Evolutionary conservation across 2,113 vertebrate species (phyloP).

Genomic region (Ochotona curzoniae): DNA sequence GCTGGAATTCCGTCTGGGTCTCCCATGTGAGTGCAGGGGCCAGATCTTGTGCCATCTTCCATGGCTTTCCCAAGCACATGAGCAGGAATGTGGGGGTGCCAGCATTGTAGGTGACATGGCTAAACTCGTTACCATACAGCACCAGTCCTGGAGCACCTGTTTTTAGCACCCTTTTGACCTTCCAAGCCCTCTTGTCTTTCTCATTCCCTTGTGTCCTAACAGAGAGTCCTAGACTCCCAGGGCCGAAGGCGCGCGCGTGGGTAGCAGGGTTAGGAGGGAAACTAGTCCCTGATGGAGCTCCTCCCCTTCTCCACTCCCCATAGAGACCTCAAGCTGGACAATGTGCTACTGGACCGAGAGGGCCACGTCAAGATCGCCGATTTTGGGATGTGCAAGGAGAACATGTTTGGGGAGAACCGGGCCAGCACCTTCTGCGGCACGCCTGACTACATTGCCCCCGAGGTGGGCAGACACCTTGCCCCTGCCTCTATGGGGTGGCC

Average conservation of each 20-base stretch:
- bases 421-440: conserved; percentile 99
- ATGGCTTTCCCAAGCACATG: no score
- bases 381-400: conserved; percentile 99
- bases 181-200: background rate
- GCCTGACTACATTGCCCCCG: conserved; percentile 97
- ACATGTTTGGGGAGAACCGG: conserved; percentile 92
- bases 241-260: background rate
- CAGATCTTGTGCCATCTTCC: no score
- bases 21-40: no score
- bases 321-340: conserved; percentile 99
- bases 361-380: conserved; percentile 99
- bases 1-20: no score
- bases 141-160: background rate
- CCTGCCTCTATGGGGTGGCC: background rate
- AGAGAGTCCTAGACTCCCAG: background rate
- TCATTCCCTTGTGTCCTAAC: background rate
- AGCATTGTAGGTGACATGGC: no score
- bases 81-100: no score
- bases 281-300: background rate
- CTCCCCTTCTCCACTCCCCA: background rate
- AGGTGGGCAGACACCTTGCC: conserved; percentile 81
- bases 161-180: background rate
- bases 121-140: no score
- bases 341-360: conserved; percentile 95
- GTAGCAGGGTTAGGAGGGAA: background rate